Conservation (phyloP, 1,140 invertebrate genomes). For the Drosophila pseudoobscura region DNA sequence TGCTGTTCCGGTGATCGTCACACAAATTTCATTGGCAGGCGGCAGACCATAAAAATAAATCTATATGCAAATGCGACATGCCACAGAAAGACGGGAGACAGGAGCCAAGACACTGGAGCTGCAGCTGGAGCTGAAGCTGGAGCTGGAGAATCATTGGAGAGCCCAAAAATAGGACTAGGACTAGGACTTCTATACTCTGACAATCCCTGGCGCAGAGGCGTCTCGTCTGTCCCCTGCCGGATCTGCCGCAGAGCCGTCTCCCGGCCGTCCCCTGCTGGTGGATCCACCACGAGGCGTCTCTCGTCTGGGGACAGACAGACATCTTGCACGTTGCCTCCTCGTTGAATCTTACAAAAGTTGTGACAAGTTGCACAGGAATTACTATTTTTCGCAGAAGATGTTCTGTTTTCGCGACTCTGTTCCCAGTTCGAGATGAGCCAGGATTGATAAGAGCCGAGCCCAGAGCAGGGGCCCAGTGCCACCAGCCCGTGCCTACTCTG, state of each 20-base stretch:
- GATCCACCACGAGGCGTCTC: too few relatives aligned
- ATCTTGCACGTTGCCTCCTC: slow-evolving; percentile 5
- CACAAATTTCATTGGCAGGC: slow-evolving; percentile 45
- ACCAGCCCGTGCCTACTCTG: slow-evolving; percentile 42
- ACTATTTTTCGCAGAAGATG: slow-evolving; percentile 81
- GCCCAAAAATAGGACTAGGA: slow-evolving; percentile 56
- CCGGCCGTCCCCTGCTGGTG: too few relatives aligned
- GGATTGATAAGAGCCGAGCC: slow-evolving; percentile 67
- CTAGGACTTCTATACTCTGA: slow-evolving; percentile 44
- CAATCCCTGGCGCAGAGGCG: slow-evolving; percentile 66
- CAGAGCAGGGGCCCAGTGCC: slow-evolving; percentile 23
- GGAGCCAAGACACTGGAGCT: background rate
- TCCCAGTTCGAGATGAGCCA: slow-evolving; percentile 54
- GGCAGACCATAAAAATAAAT: slow-evolving; percentile 73
- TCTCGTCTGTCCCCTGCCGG: slow-evolving; percentile 37
- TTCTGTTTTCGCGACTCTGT: slow-evolving; percentile 27
- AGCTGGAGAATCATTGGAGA: slow-evolving; percentile 5
- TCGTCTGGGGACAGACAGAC: too few relatives aligned
- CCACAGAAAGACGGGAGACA: slow-evolving; percentile 13
- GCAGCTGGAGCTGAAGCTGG: too few relatives aligned
- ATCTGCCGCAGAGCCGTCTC: too few relatives aligned
- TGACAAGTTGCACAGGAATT: slow-evolving; percentile 70
- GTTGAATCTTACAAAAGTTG: slow-evolving; percentile 67
- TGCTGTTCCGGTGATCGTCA: slow-evolving; percentile 20
- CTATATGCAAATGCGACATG: slow-evolving; percentile 76